A percentile compares a stretch with the other conserved stretches of the same genome.
Conservation (phyloP, 2,888 invertebrate species). For the Bibio marci region DNA sequence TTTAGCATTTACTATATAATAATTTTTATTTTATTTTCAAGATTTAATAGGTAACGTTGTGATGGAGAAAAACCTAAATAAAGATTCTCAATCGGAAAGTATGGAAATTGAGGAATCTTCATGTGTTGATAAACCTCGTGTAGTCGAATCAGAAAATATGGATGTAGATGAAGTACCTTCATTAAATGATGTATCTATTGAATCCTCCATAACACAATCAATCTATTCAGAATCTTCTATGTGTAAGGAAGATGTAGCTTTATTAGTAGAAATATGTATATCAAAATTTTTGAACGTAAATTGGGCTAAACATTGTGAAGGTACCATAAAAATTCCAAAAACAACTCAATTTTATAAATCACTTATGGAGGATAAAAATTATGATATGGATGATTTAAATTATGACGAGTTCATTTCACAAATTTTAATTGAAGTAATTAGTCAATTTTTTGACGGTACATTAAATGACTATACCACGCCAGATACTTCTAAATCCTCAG, state of each 20-base stretch:
- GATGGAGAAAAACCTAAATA: slow-evolving; percentile 30
- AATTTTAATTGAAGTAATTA: slow-evolving; percentile 47
- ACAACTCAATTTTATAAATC: slow-evolving; percentile 37
- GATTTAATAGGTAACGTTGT: slow-evolving; percentile 16
- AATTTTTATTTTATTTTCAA: too few species aligned
- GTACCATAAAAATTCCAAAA: slow-evolving; percentile 40
- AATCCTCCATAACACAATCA: too few species aligned
- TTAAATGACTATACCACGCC: not conserved
- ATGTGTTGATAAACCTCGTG: slow-evolving; percentile 21
- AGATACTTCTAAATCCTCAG: too few species aligned
- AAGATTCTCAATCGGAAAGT: slow-evolving; percentile 56
- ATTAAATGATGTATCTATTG: too few species aligned
- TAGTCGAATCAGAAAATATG: slow-evolving; percentile 19
- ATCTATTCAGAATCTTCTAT: too few species aligned
- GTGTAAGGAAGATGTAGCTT: slow-evolving; percentile 47
- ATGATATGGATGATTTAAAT: slow-evolving; percentile 14
- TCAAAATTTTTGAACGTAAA: slow-evolving; percentile 55
- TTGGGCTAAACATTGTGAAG: slow-evolving; percentile 44
- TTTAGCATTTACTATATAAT: too few species aligned
- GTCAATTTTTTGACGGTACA: slow-evolving; percentile 29
- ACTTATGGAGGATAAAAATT: not conserved
- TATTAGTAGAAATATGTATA: slow-evolving; percentile 44
- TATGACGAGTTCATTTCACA: slow-evolving; percentile 40
- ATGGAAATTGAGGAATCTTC: slow-evolving; percentile 39
- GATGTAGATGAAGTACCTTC: slow-evolving; percentile 19